Percentiles rank a stretch among this genome's conserved stretches.
phyloP scores from a whole-genome alignment of 2,888 invertebrate genomes.

The Limnephilus rhombicus region DNA sequence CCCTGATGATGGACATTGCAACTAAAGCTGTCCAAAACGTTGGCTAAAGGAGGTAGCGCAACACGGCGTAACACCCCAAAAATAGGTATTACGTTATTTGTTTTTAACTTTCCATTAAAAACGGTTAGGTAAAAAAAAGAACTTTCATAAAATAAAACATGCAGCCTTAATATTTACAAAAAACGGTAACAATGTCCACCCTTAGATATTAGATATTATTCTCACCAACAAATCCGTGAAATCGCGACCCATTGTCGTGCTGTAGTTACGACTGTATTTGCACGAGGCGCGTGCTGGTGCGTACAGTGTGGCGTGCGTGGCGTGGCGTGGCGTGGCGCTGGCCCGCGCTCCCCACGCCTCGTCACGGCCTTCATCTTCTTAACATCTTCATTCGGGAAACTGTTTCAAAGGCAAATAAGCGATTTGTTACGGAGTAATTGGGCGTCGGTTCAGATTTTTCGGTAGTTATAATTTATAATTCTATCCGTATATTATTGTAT shows the following conservation, averaged over 20 bases:
- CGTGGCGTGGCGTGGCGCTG: background rate
- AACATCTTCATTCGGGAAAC: background rate
- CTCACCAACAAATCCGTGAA: constrained; percentile 5
- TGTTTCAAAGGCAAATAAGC: background rate
- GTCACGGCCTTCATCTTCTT: constrained; percentile 28
- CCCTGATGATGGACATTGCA: no score
- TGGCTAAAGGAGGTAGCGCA: no score
- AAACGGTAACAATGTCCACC: background rate
- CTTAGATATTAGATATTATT: background rate
- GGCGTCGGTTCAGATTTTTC: background rate
- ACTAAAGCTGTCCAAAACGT: no score
- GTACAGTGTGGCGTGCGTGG: background rate
- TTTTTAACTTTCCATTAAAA: no score
- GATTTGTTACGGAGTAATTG: background rate
- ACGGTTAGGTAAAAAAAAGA: background rate
- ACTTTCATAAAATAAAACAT: background rate
- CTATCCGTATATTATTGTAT: background rate
- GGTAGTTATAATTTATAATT: background rate
- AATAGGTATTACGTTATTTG: no score
- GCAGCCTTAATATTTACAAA: background rate
- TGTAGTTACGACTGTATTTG: background rate
- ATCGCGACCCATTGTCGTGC: background rate
- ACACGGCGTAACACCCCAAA: no score
- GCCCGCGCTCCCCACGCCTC: constrained; percentile 3
- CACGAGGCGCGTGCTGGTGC: constrained; percentile 8